Percentiles rank a stretch among this genome's conserved stretches.
phyloP scores from a whole-genome alignment of 2,888 invertebrate genomes.

The Salpingus planirostris region DNA sequence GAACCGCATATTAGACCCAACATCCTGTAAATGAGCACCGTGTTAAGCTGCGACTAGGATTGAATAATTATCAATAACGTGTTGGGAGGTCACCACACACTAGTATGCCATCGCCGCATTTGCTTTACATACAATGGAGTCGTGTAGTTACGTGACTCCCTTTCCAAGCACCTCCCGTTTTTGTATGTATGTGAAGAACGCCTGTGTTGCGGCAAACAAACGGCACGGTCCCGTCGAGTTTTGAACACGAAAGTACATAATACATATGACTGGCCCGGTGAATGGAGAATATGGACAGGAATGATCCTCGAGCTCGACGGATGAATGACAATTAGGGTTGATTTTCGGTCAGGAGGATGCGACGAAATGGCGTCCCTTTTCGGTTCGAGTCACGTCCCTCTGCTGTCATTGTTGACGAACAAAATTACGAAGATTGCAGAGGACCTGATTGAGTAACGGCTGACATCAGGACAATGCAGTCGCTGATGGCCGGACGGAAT shows the following conservation, averaged over 20 bases:
- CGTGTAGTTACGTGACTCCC: slow-evolving; percentile 38
- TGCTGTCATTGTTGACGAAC: slow-evolving; percentile 23
- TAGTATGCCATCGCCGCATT: slow-evolving; percentile 29
- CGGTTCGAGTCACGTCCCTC: slow-evolving; percentile 20
- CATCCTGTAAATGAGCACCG: slow-evolving; percentile 6
- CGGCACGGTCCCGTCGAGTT: slow-evolving; percentile 17
- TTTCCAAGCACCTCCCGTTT: slow-evolving; percentile 35
- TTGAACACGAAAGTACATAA: no score
- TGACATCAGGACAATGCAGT: slow-evolving; percentile 37
- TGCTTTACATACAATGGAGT: slow-evolving; percentile 41
- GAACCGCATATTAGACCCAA: no score
- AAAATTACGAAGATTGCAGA: slow-evolving; percentile 27
- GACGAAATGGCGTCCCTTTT: no score
- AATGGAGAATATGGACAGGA: slow-evolving; percentile 30
- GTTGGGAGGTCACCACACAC: slow-evolving; percentile 37
- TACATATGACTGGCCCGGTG: slow-evolving; percentile 31
- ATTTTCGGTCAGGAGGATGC: no score
- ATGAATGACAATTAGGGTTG: slow-evolving; percentile 32
- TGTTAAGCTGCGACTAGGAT: slow-evolving; percentile 27
- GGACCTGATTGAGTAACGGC: slow-evolving; percentile 39
- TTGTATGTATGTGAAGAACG: slow-evolving; percentile 28
- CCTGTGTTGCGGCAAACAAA: slow-evolving; percentile 21
- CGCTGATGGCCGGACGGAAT: slow-evolving; percentile 25
- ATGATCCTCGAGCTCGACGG: slow-evolving; percentile 24
- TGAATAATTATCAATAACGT: slow-evolving; percentile 39